Conservation (phyloP, 2,797 vertebrate species). For the Helarctos malayanus region DNA sequence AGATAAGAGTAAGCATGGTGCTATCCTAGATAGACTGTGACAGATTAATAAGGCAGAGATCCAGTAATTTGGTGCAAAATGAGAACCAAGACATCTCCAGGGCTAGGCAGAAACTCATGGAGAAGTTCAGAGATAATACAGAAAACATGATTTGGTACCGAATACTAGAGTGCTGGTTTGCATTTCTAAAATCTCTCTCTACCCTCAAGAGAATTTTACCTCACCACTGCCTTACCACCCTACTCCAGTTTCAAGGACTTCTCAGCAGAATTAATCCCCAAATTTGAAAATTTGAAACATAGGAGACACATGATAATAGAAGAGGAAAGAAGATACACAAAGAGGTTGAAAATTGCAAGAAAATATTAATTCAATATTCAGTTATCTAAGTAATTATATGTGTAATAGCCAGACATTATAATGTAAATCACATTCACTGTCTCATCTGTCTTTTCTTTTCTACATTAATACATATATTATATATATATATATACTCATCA, state of each 20-base stretch:
- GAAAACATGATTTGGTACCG: neutral
- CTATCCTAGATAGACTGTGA: neutral
- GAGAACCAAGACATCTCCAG: neutral
- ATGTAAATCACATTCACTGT: slow-evolving; percentile 55
- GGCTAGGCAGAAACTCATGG: neutral
- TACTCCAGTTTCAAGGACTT: neutral
- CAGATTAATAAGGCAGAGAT: neutral
- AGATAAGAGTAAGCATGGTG: neutral
- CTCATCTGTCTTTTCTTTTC: slow-evolving; percentile 39
- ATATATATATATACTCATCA: neutral
- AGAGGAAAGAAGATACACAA: neutral
- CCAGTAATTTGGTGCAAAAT: neutral
- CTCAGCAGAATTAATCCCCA: neutral
- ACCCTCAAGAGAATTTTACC: neutral
- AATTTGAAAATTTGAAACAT: neutral
- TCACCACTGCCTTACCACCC: neutral
- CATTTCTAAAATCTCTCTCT: neutral
- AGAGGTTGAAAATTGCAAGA: neutral
- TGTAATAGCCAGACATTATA: neutral
- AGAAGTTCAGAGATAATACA: neutral
- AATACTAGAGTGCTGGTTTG: neutral
- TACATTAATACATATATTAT: neutral
- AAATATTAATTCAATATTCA: slow-evolving; percentile 52
- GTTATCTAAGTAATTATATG: slow-evolving; percentile 27
- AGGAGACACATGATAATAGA: neutral